Evolutionary conservation across 2,113 vertebrate genomes (phyloP).

Genomic region (Gymnorhina tibicen): DNA sequence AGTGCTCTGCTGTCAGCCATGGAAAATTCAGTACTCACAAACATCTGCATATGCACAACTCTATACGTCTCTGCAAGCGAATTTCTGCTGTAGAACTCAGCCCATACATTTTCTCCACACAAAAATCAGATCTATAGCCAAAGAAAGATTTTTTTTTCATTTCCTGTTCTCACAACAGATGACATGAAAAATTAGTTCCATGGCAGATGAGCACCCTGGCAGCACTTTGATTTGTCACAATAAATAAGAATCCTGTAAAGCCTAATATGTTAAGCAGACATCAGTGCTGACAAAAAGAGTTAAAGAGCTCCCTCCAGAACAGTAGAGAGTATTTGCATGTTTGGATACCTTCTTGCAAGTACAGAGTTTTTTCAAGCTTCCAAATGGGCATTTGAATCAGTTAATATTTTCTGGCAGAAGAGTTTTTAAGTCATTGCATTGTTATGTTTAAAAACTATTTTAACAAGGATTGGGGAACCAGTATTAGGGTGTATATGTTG

Average conservation of each 20-base stretch:
- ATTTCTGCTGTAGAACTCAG: neutral
- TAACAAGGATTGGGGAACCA: neutral
- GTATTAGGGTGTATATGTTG: neutral
- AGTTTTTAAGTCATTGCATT: rapidly evolving
- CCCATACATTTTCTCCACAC: neutral
- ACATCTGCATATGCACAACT: neutral
- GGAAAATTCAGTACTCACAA: rapidly evolving
- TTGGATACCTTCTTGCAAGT: neutral
- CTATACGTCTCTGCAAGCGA: neutral
- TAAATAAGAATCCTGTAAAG: neutral
- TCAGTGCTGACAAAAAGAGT: neutral
- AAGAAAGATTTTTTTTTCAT: neutral
- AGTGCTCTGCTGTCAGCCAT: neutral
- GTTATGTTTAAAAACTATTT: neutral
- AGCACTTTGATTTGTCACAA: conserved; percentile 1
- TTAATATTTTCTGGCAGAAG: neutral
- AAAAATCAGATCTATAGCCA: neutral
- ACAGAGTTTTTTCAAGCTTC: neutral
- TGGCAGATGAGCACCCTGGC: neutral
- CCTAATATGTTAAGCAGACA: neutral
- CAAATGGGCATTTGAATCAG: neutral
- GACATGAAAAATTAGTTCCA: neutral
- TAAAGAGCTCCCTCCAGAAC: neutral
- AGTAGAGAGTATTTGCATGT: neutral
- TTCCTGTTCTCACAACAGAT: neutral